phyloP scores from a whole-genome alignment of 1,140 invertebrate genomes.

The Papilio glaucus region DNA sequence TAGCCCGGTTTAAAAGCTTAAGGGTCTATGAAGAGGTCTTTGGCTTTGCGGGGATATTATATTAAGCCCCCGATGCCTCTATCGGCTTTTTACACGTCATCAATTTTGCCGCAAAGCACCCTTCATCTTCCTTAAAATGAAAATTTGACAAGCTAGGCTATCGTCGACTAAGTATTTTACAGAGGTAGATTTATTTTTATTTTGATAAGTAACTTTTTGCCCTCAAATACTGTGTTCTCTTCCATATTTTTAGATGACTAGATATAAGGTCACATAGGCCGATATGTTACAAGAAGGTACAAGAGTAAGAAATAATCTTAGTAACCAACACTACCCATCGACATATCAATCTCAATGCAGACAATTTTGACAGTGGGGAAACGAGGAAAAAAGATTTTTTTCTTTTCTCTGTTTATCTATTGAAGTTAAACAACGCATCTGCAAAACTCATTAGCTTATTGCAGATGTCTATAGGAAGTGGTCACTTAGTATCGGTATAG shows the following conservation, averaged over 20 bases:
- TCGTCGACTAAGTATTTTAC: constrained; percentile 12
- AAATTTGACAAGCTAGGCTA: constrained; percentile 43
- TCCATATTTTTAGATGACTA: background rate
- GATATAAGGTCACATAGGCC: no score
- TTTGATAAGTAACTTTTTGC: background rate
- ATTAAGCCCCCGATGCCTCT: constrained; percentile 63
- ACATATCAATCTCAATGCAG: no score
- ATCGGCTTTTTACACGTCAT: constrained; percentile 70
- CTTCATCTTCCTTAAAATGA: constrained; percentile 54
- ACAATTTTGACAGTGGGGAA: no score
- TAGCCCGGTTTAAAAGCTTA: constrained; percentile 45
- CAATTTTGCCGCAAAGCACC: constrained; percentile 62
- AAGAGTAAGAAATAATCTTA: no score
- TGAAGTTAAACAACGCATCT: no score
- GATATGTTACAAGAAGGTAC: no score
- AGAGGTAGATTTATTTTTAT: constrained; percentile 9
- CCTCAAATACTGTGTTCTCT: background rate
- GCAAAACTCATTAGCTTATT: no score
- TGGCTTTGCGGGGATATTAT: constrained; percentile 56
- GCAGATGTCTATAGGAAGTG: no score
- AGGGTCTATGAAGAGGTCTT: constrained; percentile 48
- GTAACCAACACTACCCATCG: no score
- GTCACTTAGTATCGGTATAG: no score
- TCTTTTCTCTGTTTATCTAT: no score
- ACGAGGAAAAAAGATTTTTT: no score